These are phyloP conservation scores for Epizoanthus stellaris DNA, from an alignment of 92 coral and sea anemone genomes.

Conservation along the genomic window DNA sequence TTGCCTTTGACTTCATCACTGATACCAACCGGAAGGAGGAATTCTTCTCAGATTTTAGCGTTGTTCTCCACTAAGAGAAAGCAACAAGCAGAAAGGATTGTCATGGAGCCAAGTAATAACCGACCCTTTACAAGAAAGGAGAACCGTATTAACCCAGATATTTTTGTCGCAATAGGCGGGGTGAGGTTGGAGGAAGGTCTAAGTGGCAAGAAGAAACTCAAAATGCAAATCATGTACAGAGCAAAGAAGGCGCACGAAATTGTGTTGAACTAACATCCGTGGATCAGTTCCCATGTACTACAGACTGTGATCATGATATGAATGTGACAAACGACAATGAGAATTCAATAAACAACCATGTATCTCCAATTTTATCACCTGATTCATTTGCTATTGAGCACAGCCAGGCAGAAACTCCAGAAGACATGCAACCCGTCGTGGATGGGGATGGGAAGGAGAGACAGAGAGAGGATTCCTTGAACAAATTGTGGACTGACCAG, in stretches of 20 bases:
- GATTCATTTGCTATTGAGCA: slow-evolving; percentile 31
- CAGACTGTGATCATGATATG: not conserved
- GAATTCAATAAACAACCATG: not conserved
- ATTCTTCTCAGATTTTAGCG: slow-evolving; percentile 29
- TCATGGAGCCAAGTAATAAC: not conserved
- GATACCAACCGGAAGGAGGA: not conserved
- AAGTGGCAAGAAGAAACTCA: not conserved
- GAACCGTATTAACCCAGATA: not conserved
- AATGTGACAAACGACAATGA: not conserved
- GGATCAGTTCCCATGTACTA: not conserved
- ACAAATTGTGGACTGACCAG: not conserved
- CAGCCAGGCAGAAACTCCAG: slow-evolving; percentile 2
- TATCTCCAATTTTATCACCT: slow-evolving; percentile 43
- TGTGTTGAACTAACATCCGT: no score
- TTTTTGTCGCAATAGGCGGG: not conserved
- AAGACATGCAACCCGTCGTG: not conserved
- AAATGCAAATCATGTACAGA: not conserved
- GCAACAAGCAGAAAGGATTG: not conserved
- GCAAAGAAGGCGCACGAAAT: no score
- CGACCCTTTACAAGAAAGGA: not conserved
- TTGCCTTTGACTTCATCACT: not conserved
- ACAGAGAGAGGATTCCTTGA: not conserved
- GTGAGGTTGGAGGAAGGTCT: not conserved
- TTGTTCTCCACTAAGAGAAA: slow-evolving; percentile 19
- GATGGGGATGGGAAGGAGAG: not conserved